Evolutionary conservation across 2,113 vertebrate genomes (phyloP).

Genomic region (Perca fluviatilis): DNA sequence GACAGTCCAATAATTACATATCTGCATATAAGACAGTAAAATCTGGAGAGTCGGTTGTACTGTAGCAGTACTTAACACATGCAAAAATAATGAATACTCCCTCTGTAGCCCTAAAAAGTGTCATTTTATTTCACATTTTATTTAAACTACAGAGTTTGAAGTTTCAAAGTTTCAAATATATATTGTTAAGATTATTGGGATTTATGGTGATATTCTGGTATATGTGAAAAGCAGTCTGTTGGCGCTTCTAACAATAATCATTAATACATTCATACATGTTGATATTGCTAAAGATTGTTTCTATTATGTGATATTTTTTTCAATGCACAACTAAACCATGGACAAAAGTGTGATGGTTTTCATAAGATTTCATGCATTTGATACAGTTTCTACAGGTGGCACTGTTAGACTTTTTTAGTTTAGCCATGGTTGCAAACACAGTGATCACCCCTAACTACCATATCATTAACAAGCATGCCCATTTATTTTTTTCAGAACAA

Average conservation of each 20-base stretch:
- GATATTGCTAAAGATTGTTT: neutral
- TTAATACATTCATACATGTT: neutral
- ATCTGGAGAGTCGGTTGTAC: neutral
- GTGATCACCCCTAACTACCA: neutral
- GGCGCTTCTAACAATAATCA: neutral
- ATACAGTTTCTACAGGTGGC: neutral
- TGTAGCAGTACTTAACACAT: neutral
- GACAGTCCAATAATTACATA: neutral
- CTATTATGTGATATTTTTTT: neutral
- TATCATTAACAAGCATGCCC: neutral
- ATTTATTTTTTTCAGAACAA: neutral
- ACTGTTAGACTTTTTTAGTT: neutral
- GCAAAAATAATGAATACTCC: neutral
- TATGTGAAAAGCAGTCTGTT: neutral
- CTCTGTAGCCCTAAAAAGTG: neutral
- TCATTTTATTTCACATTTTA: neutral
- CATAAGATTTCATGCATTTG: neutral
- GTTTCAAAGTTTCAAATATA: neutral
- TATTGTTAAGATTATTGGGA: neutral
- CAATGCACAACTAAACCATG: neutral
- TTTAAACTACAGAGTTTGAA: neutral
- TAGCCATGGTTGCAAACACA: neutral
- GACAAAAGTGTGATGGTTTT: neutral
- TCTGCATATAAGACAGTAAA: neutral
- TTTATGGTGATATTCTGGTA: neutral